Evolutionary conservation across 2,888 invertebrate species (phyloP), one percentile per base, ranked within the genome.

Genomic region (Philereme vetulata): DNA sequence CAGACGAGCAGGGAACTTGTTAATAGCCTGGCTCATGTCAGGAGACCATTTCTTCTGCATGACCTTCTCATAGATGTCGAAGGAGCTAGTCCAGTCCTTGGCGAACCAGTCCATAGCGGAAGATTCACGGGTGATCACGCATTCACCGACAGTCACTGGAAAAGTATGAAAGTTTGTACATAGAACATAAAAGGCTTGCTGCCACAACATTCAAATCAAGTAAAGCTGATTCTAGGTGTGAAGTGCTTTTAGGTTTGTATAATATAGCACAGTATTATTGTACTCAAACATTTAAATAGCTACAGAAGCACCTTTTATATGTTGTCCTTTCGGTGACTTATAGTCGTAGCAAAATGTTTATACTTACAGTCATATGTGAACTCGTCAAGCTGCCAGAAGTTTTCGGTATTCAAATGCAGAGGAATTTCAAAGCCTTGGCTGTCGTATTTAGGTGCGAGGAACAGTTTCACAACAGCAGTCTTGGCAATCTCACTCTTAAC

Each of bases 401-500:
- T 93, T 54, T 93, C 78, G 35, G 90, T 87, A 80, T 93, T 93
- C 10, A 90, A 74, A 56, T 90, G 84, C 43, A 95, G 85, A 68
- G 94, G 91, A 42, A 94, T 83, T 59, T 88, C 82, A 58, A 88
- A 83, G 40, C 92, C 93, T 51, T 88, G 81, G 72, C 93, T 92
- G 75, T 95, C 94, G 76, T 93, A 94, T 82, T 95, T 95, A 6
- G 96, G 96, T 55, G 94, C 96, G 44, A 96, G 75, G 93, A 94
- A 96, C 60, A 95, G 86, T 64, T 93, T 94, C 6, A 96, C 92
- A 4, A 93, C 83, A 1, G 88, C 89, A 58, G 90, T 93, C 72
- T 86, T 77, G 51, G 84, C 74, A 4, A 89, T 93, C 54, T 94
- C 93, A 51, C 94, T 93, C 66, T 92, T 91, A 33, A 96, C 93